Conservation (phyloP, 2,888 invertebrate species). For the Pachycephus smyrnensis region DNA sequence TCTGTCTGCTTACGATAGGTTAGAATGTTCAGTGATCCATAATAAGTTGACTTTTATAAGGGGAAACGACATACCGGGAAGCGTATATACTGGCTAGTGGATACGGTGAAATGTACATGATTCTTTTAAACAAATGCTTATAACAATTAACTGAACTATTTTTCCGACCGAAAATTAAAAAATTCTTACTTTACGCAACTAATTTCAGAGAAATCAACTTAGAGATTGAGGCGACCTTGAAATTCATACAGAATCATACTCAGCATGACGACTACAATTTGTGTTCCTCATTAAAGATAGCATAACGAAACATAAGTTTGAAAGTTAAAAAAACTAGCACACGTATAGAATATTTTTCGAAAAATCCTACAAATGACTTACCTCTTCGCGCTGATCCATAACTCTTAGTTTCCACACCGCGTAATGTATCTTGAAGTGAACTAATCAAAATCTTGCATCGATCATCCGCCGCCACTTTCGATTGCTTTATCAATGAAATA, state of each 20-base stretch:
- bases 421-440: conserved; percentile 95
- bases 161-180: background rate
- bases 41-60: background rate
- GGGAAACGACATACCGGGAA: background rate
- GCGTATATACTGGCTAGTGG: background rate
- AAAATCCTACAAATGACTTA: conserved; percentile 56
- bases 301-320: background rate
- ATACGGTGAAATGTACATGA: background rate
- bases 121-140: background rate
- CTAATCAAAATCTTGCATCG: conserved; percentile 98
- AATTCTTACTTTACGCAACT: no score
- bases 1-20: background rate
- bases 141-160: background rate
- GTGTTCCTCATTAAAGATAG: background rate
- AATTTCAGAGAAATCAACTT: no score
- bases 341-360: background rate
- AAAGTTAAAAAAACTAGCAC: background rate
- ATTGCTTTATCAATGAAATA: conserved; percentile 98
- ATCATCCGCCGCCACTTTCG: conserved; percentile 95
- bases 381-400: conserved; percentile 83
- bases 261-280: background rate
- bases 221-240: no score
- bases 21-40: background rate
- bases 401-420: conserved; percentile 97
- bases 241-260: background rate